Evolutionary conservation across 2,888 invertebrate genomes (phyloP), one percentile per base, ranked within the genome.

Genomic region (Drosophila nr. perissopoda): DNA sequence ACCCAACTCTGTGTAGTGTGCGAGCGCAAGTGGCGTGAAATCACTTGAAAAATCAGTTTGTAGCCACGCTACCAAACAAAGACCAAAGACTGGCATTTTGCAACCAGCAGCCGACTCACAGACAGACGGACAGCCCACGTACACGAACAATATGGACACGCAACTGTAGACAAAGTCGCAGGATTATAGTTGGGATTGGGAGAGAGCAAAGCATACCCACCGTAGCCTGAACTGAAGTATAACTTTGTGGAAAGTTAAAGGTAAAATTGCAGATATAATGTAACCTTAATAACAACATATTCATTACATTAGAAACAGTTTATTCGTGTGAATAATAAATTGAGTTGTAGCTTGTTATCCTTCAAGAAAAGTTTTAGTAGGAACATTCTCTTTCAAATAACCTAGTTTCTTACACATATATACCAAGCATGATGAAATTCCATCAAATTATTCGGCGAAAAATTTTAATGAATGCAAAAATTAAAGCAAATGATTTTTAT

Each of bases 21-120:
- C 53, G 31, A 49, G 61, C 49, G 59, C 78, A 78, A 79, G 67
- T 79, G 74, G 78, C 78, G 79, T 82, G 79, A 82, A 79, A 78
- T 78, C 78, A 78, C 67, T 81, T 78, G 64, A 78, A 78, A 78
- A 81, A 78, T 79, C 82, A 64, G 67, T 68, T 82, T 78, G 82
- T 67, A 59, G 64, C 52, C 62, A 49, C 45, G 65, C 58, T 63
- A 65, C 25, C 78, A 73, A 78, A 82, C 82, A 82, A 82, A 68
- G 74, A 62, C 64, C 82, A 78, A 82, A 68, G 74, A 62, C 64
- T 58, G 73, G 57, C 65, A 69, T 74, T 78, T 73, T 78, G 69
- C 69, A 78, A 77, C 65, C 64, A 60, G 67, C 67, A 69, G 38
- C 21, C 38, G 5, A 38, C 25, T 31, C 56, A 66, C 18, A 49